Conservation (phyloP, 1,140 invertebrate genomes). For the Pristionchus pacificus region DNA sequence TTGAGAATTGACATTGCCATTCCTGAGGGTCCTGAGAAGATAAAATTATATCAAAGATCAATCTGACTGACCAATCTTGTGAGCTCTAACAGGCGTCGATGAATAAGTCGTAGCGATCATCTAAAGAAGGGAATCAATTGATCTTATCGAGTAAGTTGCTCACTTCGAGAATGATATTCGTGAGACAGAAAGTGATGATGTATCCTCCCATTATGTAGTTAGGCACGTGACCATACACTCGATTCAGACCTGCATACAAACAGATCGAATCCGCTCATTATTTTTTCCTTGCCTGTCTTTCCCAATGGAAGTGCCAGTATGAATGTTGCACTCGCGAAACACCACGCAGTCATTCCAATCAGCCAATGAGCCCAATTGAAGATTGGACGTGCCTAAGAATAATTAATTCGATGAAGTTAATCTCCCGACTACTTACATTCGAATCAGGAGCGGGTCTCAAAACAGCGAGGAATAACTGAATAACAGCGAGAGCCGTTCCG, state of each 20-base stretch:
- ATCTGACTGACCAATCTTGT: not conserved
- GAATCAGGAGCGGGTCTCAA: slow-evolving; percentile 26
- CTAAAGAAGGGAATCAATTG: too few relatives aligned
- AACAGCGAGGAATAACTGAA: slow-evolving; percentile 25
- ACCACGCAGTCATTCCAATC: slow-evolving; percentile 28
- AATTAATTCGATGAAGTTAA: not conserved
- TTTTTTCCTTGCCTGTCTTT: slow-evolving; percentile 16
- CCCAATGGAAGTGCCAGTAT: slow-evolving; percentile 28
- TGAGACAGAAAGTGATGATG: slow-evolving; percentile 18
- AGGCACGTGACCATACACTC: slow-evolving; percentile 22
- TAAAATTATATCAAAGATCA: too few relatives aligned
- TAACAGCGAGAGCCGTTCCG: slow-evolving; percentile 14
- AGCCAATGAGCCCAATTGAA: slow-evolving; percentile 36
- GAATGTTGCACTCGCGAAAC: slow-evolving; percentile 28
- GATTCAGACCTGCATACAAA: slow-evolving; percentile 12
- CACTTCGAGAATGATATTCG: slow-evolving; percentile 23
- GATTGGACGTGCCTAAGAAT: slow-evolving; percentile 9
- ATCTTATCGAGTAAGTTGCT: too few relatives aligned
- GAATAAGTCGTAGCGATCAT: not conserved
- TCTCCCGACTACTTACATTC: too few relatives aligned
- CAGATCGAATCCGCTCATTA: too few relatives aligned
- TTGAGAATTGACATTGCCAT: slow-evolving; percentile 24
- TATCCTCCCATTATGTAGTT: slow-evolving; percentile 27
- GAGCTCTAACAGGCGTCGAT: not conserved
- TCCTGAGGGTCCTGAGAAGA: slow-evolving; percentile 15